Evolutionary conservation across 2,797 vertebrate genomes (phyloP).

Genomic region (Parotocinclus haroldoi): DNA sequence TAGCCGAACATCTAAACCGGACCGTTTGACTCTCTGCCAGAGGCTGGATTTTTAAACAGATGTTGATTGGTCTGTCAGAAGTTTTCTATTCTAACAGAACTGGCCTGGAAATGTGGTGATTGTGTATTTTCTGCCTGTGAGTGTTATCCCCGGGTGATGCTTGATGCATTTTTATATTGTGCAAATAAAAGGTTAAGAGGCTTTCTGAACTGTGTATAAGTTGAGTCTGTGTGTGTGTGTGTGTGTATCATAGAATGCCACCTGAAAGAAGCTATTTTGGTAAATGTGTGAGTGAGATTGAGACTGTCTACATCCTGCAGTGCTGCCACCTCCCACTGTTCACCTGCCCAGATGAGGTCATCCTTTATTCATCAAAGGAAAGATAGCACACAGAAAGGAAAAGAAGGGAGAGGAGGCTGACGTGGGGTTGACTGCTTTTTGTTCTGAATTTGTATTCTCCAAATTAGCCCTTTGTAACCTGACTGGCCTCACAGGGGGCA

Average conservation of each 20-base stretch:
- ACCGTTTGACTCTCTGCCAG: too few relatives aligned
- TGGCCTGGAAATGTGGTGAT: background rate
- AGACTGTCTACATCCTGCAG: slow-evolving; percentile 18
- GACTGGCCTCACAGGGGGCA: slow-evolving; percentile 3
- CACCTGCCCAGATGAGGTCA: slow-evolving; percentile 45
- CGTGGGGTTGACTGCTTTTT: slow-evolving; percentile 31
- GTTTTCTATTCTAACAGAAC: background rate
- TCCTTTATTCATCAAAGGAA: slow-evolving; percentile 52
- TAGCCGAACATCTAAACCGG: too few relatives aligned
- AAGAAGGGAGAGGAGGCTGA: slow-evolving; percentile 17
- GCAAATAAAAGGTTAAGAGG: slow-evolving; percentile 5
- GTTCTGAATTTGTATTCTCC: slow-evolving; percentile 31
- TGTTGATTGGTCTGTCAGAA: background rate
- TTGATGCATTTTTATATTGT: slow-evolving; percentile 18
- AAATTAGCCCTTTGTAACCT: slow-evolving; percentile 31
- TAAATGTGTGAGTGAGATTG: slow-evolving; percentile 5
- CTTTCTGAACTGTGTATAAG: background rate
- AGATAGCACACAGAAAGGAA: slow-evolving; percentile 30
- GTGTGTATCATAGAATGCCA: background rate
- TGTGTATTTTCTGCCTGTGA: background rate
- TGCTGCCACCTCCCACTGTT: slow-evolving; percentile 24
- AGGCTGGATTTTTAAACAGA: too few relatives aligned
- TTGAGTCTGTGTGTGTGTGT: background rate
- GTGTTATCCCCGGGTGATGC: background rate
- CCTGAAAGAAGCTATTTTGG: slow-evolving; percentile 12